Base-by-base conservation (phyloP, 1,140 invertebrate genomes). In the Drosophila erecta region DNA sequence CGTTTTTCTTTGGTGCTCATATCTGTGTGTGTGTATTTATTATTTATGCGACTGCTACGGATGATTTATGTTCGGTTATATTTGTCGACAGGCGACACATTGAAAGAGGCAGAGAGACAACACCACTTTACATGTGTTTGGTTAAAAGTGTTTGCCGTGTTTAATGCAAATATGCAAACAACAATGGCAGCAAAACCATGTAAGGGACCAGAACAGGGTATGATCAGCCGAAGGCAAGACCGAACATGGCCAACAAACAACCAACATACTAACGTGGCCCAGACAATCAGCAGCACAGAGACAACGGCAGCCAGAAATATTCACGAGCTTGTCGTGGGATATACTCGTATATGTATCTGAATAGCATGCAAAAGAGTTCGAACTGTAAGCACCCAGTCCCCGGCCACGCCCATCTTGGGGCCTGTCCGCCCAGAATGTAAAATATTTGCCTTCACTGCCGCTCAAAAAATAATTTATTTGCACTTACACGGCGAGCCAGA, bases 161-260 rank as follows among this genome's bases (percentile, higher is more conserved):
- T 71, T 70, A 71, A 71, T 70, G 69, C 66, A 71, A 71, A 71
- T 70, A 71, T 71, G 67, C 65, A 57, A 69, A 47, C 64, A 70
- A 71, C 67, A 71, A 71, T 70, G 67, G 41, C 64, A 33, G 35
- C 27, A 47, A 57, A 41, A 35, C 17, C 22, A 24, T 5, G 20
- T 47, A 37, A 20, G 15, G 47, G 41, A 44, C 60, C 15, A 46
- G 22, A 27, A 47, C 11, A n/a, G 20, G 4, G 24, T 46, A 27
- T 44, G 41, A 41, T 20, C 55, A 46, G 20, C 43, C 43, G 17
- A 22, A 47, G 56, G 56, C 27, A 47, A 43, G 43, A 58, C 44
- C 60, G 37, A 51, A 67, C 64, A 67, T 67, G 46, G 37, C 37
- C 64, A 43, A 35, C 64, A 55, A 70, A 69, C 66, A 69, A 49